Evolutionary conservation across 2,113 vertebrate genomes (phyloP).

Genomic region (Rhinolophus ferrumequinum): DNA sequence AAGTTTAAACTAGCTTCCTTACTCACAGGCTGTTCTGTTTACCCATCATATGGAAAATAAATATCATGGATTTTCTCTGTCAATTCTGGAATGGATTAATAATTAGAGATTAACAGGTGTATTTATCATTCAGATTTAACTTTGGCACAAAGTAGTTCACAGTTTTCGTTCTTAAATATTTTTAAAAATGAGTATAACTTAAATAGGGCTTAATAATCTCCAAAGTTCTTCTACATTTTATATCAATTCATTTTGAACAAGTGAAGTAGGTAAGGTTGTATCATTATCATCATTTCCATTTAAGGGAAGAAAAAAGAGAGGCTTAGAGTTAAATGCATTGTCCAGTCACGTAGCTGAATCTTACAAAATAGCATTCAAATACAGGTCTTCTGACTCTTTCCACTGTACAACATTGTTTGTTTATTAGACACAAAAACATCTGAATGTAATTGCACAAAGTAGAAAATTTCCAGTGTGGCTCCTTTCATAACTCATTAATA

Average conservation of each 20-base stretch:
- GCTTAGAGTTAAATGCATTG: background rate
- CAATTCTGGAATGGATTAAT: background rate
- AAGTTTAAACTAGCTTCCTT: background rate
- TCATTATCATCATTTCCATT: background rate
- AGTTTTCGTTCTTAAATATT: conserved; percentile 34
- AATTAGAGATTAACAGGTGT: background rate
- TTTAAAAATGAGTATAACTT: background rate
- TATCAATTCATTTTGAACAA: background rate
- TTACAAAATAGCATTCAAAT: background rate
- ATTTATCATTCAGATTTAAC: background rate
- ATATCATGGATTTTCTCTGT: background rate
- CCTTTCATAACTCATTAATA: conserved; percentile 13
- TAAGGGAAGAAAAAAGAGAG: background rate
- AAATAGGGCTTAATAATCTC: background rate
- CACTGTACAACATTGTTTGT: background rate
- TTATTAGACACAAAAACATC: background rate
- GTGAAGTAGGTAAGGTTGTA: background rate
- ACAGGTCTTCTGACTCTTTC: background rate
- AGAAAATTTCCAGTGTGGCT: background rate
- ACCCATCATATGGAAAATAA: conserved; percentile 33
- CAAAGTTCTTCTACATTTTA: background rate
- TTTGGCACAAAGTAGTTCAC: background rate
- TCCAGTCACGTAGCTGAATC: background rate
- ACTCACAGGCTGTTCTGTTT: background rate
- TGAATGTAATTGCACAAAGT: background rate